These are phyloP conservation scores for Psittacula echo DNA, from an alignment of 2,797 vertebrate genomes.

Conservation along the genomic window DNA sequence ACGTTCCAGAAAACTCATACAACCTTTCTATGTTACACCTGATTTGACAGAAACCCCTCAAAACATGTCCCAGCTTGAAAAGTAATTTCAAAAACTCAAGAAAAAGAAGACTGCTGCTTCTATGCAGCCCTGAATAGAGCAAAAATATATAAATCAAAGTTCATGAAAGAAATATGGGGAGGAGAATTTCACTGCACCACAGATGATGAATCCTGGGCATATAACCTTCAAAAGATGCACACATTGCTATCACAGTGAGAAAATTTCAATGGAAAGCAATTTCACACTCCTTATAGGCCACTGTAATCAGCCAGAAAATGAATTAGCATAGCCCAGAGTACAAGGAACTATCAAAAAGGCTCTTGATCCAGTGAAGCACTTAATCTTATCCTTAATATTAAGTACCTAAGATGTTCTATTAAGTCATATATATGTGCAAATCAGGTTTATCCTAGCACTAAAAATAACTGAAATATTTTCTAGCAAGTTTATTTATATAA, in stretches of 20 bases:
- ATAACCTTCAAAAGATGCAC: constrained; percentile 35
- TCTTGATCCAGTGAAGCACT: constrained; percentile 33
- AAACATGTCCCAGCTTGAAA: not conserved
- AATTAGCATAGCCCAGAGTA: constrained; percentile 13
- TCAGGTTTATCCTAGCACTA: not conserved
- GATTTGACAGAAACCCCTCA: not conserved
- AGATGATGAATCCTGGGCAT: constrained; percentile 20
- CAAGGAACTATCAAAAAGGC: not conserved
- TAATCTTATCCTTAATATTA: constrained; percentile 8
- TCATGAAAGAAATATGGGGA: constrained; percentile 47
- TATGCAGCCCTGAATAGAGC: constrained; percentile 16
- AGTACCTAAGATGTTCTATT: constrained; percentile 1
- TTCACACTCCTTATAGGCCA: not conserved
- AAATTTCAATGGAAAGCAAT: constrained; percentile 45
- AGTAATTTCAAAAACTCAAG: constrained; percentile 16
- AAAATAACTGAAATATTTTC: constrained; percentile 13
- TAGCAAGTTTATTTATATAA: not conserved
- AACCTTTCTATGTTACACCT: not conserved
- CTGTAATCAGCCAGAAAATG: constrained; percentile 34
- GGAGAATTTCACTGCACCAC: not conserved
- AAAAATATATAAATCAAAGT: constrained; percentile 15
- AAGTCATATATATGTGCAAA: not conserved
- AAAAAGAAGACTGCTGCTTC: constrained; percentile 9
- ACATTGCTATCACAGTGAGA: not conserved
- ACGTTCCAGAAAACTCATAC: not conserved